phyloP scores from a whole-genome alignment of 1,140 invertebrate genomes.

The Heterodera carotae region DNA sequence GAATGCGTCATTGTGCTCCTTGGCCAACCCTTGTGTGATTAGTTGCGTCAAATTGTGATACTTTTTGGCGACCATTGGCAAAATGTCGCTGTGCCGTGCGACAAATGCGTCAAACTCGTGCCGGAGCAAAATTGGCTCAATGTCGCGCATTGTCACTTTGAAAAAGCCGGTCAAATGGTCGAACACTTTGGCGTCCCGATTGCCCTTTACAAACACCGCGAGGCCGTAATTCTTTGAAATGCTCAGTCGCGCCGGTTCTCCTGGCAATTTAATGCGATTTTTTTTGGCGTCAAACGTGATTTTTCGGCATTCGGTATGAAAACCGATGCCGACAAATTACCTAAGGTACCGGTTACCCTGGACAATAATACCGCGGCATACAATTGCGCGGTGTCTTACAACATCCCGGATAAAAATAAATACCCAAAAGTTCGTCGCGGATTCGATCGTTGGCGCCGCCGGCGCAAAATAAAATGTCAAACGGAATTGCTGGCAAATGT shows the following conservation, averaged over 20 bases:
- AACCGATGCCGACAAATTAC: not conserved
- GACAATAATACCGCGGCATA: too few species aligned
- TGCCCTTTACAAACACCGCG: conserved; percentile 1
- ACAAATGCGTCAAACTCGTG: conserved; percentile 1
- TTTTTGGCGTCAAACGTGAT: too few species aligned
- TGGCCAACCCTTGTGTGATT: not conserved
- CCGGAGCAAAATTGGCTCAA: not conserved
- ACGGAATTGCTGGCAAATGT: not conserved
- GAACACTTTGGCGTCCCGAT: not conserved
- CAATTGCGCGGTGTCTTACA: not conserved
- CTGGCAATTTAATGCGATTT: not conserved
- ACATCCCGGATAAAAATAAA: not conserved
- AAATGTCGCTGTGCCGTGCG: not conserved
- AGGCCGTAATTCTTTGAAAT: conserved; percentile 11
- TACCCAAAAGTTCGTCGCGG: conserved; percentile 20
- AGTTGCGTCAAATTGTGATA: conserved; percentile 13
- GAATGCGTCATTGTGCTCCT: not conserved
- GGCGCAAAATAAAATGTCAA: conserved; percentile 24
- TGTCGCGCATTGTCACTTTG: not conserved
- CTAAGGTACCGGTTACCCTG: not conserved
- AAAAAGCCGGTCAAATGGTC: not conserved
- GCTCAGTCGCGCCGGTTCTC: not conserved
- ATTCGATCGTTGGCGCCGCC: conserved; percentile 16
- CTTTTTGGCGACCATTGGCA: not conserved
- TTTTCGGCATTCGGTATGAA: too few species aligned